Evolutionary conservation across 2,888 invertebrate genomes (phyloP).

Genomic region (Drosophila colorata): DNA sequence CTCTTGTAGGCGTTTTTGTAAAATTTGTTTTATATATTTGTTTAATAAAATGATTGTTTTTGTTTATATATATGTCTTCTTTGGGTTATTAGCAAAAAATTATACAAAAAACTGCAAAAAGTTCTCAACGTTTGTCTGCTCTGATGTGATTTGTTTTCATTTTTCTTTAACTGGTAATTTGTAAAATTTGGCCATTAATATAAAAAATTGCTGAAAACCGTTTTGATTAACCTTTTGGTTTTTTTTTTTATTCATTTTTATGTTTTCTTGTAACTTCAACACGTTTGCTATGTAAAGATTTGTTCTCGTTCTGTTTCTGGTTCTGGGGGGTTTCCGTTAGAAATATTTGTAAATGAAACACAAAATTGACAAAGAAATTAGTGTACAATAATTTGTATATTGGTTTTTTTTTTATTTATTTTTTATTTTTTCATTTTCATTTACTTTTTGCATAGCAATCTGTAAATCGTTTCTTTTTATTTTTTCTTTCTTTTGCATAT

Average conservation of each 20-base stretch:
- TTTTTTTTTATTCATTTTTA: conserved; percentile 20
- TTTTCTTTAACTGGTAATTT: conserved; percentile 29
- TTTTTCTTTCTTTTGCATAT: conserved; percentile 46
- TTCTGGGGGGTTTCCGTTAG: conserved; percentile 13
- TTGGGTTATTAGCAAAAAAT: conserved; percentile 77
- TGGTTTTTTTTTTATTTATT: conserved; percentile 39
- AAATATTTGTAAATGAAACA: conserved; percentile 58
- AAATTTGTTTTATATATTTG: conserved; percentile 62
- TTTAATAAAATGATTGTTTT: conserved; percentile 60
- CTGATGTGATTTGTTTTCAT: conserved; percentile 10
- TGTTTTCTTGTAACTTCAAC: conserved; percentile 14
- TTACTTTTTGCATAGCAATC: conserved; percentile 65
- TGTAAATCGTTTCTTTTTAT: conserved; percentile 51
- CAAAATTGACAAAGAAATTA: conserved; percentile 53
- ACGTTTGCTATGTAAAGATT: conserved; percentile 20
- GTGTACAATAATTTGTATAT: conserved; percentile 61
- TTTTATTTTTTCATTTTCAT: conserved; percentile 17
- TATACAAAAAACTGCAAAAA: conserved; percentile 63
- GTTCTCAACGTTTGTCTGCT: conserved; percentile 19
- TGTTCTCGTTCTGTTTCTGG: conserved; percentile 41
- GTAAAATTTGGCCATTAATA: conserved; percentile 80
- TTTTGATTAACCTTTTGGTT: conserved; percentile 70
- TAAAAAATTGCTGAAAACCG: conserved; percentile 77
- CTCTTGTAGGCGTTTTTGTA: conserved; percentile 52
- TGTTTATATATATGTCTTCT: conserved; percentile 54